phyloP scores from a whole-genome alignment of 1,140 invertebrate species.

The Micrasema longulum region DNA sequence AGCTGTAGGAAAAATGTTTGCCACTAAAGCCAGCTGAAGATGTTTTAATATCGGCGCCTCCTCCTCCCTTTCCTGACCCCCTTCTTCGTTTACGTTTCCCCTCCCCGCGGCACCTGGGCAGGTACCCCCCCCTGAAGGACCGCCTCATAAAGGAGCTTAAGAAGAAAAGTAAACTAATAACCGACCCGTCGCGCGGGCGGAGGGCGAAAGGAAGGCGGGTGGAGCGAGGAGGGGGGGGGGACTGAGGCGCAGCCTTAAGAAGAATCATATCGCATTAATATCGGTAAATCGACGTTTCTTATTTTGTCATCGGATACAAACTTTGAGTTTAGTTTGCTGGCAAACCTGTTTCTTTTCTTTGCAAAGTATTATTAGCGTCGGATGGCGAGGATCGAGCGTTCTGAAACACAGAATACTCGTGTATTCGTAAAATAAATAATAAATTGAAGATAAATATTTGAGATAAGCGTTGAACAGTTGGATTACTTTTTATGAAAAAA shows the following conservation, averaged over 20 bases:
- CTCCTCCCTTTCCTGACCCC: background rate
- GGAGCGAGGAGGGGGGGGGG: conserved; percentile 24
- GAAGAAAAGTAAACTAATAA: conserved; percentile 54
- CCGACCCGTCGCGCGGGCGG: conserved; percentile 16
- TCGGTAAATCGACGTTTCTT: conserved; percentile 37
- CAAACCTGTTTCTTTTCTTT: too few relatives aligned
- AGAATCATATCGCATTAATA: conserved; percentile 46
- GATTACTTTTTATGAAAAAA: too few relatives aligned
- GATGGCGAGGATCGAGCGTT: too few relatives aligned
- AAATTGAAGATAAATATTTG: too few relatives aligned
- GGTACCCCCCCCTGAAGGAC: conserved; percentile 18
- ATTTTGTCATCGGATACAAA: conserved; percentile 21
- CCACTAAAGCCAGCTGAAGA: conserved; percentile 28
- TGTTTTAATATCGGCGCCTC: conserved; percentile 34
- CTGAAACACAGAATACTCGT: too few relatives aligned
- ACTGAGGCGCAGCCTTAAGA: background rate
- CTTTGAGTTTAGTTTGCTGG: background rate
- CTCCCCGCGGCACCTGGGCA: conserved; percentile 18
- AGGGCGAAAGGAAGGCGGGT: background rate
- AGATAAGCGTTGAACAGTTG: too few relatives aligned
- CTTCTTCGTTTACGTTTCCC: conserved; percentile 13
- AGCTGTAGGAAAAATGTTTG: conserved; percentile 22
- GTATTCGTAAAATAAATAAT: too few relatives aligned
- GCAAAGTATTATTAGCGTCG: too few relatives aligned
- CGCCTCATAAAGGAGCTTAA: conserved; percentile 52